Percentiles rank a stretch among this genome's conserved stretches.
These are phyloP conservation scores for Melinaea marsaeus DNA, from an alignment of 2,888 invertebrate species.

Conservation along the genomic window DNA sequence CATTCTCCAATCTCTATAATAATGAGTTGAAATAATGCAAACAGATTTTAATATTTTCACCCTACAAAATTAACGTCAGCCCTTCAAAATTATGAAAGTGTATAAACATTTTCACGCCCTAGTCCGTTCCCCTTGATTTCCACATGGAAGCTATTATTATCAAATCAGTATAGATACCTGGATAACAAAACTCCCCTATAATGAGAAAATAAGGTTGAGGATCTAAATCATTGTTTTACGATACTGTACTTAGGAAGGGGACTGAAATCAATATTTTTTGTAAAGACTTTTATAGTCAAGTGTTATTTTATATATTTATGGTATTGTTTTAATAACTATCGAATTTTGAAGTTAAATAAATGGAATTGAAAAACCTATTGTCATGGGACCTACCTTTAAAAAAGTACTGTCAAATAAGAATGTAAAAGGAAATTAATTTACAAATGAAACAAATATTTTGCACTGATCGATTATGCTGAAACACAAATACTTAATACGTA, in stretches of 20 bases:
- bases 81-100: constrained; percentile 77
- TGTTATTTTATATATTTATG: not conserved
- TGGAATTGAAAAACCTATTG: too few relatives aligned
- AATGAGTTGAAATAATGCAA: not conserved
- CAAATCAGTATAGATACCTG: constrained; percentile 75
- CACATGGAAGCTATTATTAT: constrained; percentile 74
- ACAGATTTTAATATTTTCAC: constrained; percentile 1
- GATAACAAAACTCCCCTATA: constrained; percentile 61
- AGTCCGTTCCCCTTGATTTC: constrained; percentile 56
- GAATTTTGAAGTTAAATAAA: too few relatives aligned
- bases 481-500: too few relatives aligned
- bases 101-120: constrained; percentile 77
- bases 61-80: constrained; percentile 43
- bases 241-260: constrained; percentile 60
- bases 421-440: too few relatives aligned
- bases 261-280: constrained; percentile 7
- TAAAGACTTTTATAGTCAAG: not conserved
- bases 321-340: too few relatives aligned
- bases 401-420: too few relatives aligned
- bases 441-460: too few relatives aligned
- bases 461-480: too few relatives aligned
- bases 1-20: not conserved
- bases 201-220: constrained; percentile 68
- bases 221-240: constrained; percentile 72
- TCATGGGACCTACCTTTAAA: too few relatives aligned